Conservation (phyloP, 2,888 invertebrate genomes). For the Apotomis capreana region DNA sequence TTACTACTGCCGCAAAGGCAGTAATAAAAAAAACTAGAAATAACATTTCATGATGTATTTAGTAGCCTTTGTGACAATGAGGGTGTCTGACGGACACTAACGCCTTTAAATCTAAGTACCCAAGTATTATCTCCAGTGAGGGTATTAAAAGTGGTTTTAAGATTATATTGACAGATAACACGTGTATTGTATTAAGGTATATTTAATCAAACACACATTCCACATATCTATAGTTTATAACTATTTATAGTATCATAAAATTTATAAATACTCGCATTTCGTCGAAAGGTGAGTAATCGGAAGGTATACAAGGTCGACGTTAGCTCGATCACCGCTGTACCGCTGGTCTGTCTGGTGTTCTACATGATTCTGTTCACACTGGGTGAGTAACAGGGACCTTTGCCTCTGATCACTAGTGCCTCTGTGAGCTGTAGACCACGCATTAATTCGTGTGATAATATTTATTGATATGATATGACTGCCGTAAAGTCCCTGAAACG, state of each 20-base stretch:
- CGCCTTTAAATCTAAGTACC: constrained; percentile 7
- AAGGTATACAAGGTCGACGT: constrained; percentile 60
- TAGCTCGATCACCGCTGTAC: constrained; percentile 66
- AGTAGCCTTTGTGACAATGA: constrained; percentile 1
- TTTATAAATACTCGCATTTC: background rate
- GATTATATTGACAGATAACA: constrained; percentile 35
- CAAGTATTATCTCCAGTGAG: constrained; percentile 14
- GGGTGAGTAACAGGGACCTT: constrained; percentile 55
- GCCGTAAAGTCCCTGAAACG: too few species aligned
- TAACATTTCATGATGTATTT: constrained; percentile 38
- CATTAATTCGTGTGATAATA: too few species aligned
- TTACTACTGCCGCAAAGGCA: constrained; percentile 39
- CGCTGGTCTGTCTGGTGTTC: constrained; percentile 70
- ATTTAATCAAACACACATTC: constrained; percentile 23
- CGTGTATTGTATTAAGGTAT: background rate
- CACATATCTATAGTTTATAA: background rate
- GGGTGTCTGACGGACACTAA: constrained; percentile 9
- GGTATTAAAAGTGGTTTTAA: constrained; percentile 20
- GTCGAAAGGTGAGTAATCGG: background rate
- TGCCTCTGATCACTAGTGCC: too few species aligned
- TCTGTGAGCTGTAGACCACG: too few species aligned
- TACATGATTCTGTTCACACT: constrained; percentile 78
- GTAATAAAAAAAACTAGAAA: constrained; percentile 35
- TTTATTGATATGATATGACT: too few species aligned
- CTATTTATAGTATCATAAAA: background rate